Conservation (phyloP, 2,888 invertebrate species). For the Atrina japonica region DNA sequence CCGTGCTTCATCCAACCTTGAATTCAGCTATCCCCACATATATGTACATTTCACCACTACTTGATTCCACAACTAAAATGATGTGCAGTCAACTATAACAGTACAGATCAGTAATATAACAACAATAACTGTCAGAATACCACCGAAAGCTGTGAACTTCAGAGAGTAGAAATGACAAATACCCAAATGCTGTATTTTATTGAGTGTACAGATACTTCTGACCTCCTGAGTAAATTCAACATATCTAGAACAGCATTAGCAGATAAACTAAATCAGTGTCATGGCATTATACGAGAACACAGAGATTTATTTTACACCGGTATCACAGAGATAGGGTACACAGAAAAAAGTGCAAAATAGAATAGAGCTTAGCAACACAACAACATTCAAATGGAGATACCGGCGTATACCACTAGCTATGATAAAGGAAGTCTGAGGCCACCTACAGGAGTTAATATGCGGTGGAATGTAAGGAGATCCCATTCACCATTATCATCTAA, state of each 20-base stretch:
- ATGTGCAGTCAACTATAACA: no score
- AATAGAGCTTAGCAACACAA: background rate
- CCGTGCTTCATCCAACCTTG: conserved; percentile 22
- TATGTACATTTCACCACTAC: conserved; percentile 17
- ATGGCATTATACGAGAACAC: background rate
- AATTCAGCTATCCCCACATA: background rate
- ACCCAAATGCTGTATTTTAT: no score
- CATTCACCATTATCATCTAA: background rate
- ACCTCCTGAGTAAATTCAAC: no score
- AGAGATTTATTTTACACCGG: background rate
- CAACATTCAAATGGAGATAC: conserved; percentile 1
- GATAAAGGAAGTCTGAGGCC: background rate
- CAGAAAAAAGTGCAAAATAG: background rate
- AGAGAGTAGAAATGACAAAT: no score
- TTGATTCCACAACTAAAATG: background rate
- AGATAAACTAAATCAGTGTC: no score
- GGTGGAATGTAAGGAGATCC: conserved; percentile 1
- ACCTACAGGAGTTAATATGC: conserved; percentile 4
- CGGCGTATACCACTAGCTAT: background rate
- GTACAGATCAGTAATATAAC: conserved; percentile 28
- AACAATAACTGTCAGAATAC: conserved; percentile 8
- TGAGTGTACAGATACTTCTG: no score
- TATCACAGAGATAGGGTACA: background rate
- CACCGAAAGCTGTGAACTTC: conserved; percentile 19
- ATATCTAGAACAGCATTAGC: background rate